Evolutionary conservation across 1,140 invertebrate genomes (phyloP).

Genomic region (Leptestheria dahalacensis): DNA sequence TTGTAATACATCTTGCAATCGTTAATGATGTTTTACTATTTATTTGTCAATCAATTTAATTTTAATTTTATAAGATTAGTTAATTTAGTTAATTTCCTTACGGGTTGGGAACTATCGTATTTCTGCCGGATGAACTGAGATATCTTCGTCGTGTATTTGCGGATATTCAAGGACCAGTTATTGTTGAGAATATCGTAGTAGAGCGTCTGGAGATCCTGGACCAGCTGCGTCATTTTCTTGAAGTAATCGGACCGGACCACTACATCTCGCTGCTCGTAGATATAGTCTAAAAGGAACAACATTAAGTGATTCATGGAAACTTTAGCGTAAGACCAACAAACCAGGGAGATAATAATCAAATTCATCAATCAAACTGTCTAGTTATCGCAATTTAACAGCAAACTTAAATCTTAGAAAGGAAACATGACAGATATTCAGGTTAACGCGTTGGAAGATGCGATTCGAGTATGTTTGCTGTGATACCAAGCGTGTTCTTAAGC

Average conservation of each 20-base stretch:
- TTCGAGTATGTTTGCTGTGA: constrained; percentile 22
- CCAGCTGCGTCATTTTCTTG: constrained; percentile 55
- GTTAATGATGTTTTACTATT: too few relatives aligned
- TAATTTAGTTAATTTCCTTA: too few relatives aligned
- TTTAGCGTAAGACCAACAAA: too few relatives aligned
- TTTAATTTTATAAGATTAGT: too few relatives aligned
- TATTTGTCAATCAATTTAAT: too few relatives aligned
- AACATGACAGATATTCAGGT: too few relatives aligned
- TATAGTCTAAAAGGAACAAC: constrained; percentile 42
- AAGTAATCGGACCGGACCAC: constrained; percentile 64
- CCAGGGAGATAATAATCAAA: too few relatives aligned
- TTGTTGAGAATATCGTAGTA: constrained; percentile 57
- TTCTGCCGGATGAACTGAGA: constrained; percentile 53
- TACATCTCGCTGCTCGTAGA: constrained; percentile 59
- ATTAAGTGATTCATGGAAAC: background rate
- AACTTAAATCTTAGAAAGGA: too few relatives aligned
- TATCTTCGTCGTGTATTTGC: constrained; percentile 43
- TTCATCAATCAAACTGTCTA: too few relatives aligned
- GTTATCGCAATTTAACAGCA: too few relatives aligned
- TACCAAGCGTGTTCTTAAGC: constrained; percentile 44
- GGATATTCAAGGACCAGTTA: constrained; percentile 51
- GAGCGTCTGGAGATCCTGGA: constrained; percentile 56
- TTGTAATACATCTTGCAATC: too few relatives aligned
- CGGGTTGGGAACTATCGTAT: constrained; percentile 45
- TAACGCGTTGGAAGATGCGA: too few relatives aligned